These are phyloP conservation scores for Corydoras sp. DNA, from an alignment of 2,113 vertebrate genomes.

Conservation along the genomic window DNA sequence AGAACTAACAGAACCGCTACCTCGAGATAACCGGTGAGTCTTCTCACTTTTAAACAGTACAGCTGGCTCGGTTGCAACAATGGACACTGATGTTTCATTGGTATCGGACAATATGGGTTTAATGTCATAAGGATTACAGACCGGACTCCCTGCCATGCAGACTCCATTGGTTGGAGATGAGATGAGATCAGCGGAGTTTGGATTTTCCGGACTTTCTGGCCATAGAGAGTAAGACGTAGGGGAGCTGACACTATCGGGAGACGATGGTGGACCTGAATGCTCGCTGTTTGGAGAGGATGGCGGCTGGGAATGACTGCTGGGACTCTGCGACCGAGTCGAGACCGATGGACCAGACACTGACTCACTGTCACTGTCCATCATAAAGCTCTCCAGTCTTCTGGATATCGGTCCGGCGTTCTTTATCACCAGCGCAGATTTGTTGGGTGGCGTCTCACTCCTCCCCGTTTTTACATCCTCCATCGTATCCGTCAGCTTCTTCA, in stretches of 20 bases:
- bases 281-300: constrained; percentile 31
- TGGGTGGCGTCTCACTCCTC: constrained; percentile 23
- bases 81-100: constrained; percentile 20
- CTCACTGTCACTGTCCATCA: constrained; percentile 65
- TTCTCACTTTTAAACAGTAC: constrained; percentile 30
- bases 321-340: constrained; percentile 25
- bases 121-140: not conserved
- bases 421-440: constrained; percentile 48
- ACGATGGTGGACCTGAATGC: constrained; percentile 26
- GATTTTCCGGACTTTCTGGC: constrained; percentile 3
- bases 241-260: constrained; percentile 27
- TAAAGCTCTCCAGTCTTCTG: constrained; percentile 69
- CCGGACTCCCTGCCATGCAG: constrained; percentile 2
- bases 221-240: constrained; percentile 23
- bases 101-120: not conserved
- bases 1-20: constrained; percentile 14
- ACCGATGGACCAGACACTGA: constrained; percentile 54
- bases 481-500: constrained; percentile 23
- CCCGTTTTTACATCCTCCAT: too few relatives aligned
- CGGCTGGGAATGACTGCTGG: constrained; percentile 34
- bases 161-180: not conserved
- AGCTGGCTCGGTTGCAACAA: constrained; percentile 24
- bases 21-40: constrained; percentile 24
- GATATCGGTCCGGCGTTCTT: constrained; percentile 75
- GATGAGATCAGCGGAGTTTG: too few relatives aligned